phyloP scores from a whole-genome alignment of 2,797 vertebrate genomes.

The Pteronotus mesoamericanus region DNA sequence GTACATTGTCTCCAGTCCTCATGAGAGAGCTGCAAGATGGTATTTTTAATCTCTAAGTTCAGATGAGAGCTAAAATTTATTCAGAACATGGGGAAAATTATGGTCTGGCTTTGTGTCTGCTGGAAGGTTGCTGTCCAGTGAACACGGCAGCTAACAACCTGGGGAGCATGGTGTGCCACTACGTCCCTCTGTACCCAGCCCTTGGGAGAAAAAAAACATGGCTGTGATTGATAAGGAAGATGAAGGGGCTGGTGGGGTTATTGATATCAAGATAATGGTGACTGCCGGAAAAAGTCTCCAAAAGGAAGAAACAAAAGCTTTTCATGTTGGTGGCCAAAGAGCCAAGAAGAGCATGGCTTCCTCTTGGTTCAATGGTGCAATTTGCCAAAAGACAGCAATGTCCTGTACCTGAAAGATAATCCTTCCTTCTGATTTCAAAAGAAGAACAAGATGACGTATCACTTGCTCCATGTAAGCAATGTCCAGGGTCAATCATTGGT shows the following conservation, averaged over 20 bases:
- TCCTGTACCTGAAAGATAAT: background rate
- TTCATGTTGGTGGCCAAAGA: background rate
- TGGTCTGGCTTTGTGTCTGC: background rate
- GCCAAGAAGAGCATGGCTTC: background rate
- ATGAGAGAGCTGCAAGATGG: background rate
- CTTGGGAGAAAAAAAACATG: background rate
- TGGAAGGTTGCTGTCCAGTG: background rate
- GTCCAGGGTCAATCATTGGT: background rate
- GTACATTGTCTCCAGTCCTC: background rate
- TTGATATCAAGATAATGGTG: too few relatives aligned
- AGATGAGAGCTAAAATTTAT: background rate
- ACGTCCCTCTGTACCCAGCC: background rate
- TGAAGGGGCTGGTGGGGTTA: too few relatives aligned
- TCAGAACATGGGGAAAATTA: background rate
- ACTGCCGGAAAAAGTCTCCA: background rate
- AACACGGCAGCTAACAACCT: background rate
- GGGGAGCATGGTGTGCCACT: accelerated
- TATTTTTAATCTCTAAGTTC: background rate
- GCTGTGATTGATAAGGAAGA: background rate
- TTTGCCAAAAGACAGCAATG: background rate
- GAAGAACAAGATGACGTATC: background rate
- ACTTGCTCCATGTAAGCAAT: background rate
- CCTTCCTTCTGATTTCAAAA: background rate
- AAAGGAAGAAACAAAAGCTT: background rate
- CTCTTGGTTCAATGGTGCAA: too few relatives aligned